Evolutionary conservation across 2,888 invertebrate genomes (phyloP), one percentile per base, ranked within the genome.

Genomic region (Lochmaea capreae): DNA sequence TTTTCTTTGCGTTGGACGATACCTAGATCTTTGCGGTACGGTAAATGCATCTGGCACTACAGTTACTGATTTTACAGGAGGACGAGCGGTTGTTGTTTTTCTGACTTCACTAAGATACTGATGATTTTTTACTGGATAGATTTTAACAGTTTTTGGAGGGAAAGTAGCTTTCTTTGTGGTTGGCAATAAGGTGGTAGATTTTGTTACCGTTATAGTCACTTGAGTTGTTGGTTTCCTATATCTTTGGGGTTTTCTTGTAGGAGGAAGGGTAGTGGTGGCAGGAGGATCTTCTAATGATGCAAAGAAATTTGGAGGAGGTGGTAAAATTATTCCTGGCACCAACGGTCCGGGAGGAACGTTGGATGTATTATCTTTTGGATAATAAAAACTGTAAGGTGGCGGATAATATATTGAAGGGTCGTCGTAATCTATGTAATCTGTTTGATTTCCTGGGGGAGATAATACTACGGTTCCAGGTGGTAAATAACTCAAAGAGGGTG

Each of bases 401-500:
- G 96, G 96, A 90, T 96, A 95, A 85, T 95, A 96, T 71, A 96
- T 92, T 80, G 95, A 95, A 83, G 95, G 95, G 90, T 96, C 96
- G 88, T 96, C 96, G 88, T 95, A 95, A 89, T 95, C 95, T 88
- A 94, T 92, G 80, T 92, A 91, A 84, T 94, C 94, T 76, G 93
- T 91, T 57, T 80, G 82, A 75, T 85, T 85, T 74, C 82, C 83
- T 77, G 87, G 87, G 33, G 88, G 87, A 12, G 89, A 89, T 16
- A 90, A 87, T 58, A 90, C 87, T 6, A 88, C 89, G 2, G 90
- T 89, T 83, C 92, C 92, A 79, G 93, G 93, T 85, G 93, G 93
- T 76, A 89, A 84, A 62, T 88, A 86, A 33, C 88, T 89, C 80
- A 89, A 89, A 79, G 87, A 89, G 18, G 87, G 87, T 69, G 87